Evolutionary conservation across 2,888 invertebrate species (phyloP).

Genomic region (Platycheirus albimanus): DNA sequence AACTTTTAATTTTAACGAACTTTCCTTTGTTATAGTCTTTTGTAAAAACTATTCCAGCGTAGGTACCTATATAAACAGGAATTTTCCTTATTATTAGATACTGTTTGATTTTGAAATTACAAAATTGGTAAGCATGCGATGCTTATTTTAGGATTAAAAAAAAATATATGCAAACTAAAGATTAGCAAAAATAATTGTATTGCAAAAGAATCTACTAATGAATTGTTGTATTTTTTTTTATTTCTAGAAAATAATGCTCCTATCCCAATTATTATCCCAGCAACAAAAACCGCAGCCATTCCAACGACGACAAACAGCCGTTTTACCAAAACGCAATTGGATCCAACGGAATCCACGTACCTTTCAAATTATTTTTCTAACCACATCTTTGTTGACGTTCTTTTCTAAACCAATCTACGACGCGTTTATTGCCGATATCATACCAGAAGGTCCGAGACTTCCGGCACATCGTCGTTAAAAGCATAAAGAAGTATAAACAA

Average conservation of each 20-base stretch:
- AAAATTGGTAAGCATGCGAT: no score
- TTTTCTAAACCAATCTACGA: conserved; percentile 90
- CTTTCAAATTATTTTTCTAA: conserved; percentile 84
- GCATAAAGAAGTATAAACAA: no score
- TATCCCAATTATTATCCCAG: conserved; percentile 45
- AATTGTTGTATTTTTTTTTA: not conserved
- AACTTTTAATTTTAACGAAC: no score
- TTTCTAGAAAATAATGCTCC: conserved; percentile 68
- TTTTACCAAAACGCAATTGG: conserved; percentile 84
- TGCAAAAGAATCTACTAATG: conserved; percentile 68
- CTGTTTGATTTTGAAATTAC: no score
- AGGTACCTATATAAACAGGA: no score
- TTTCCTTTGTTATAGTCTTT: no score
- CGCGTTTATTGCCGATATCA: conserved; percentile 83
- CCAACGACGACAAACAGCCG: conserved; percentile 79
- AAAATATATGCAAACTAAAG: no score
- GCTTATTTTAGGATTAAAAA: no score
- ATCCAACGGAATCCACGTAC: conserved; percentile 85
- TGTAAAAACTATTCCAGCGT: no score
- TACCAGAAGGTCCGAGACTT: conserved; percentile 78
- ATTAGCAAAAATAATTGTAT: no score
- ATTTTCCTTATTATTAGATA: no score
- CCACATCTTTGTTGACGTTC: conserved; percentile 84
- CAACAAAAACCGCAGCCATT: conserved; percentile 60
- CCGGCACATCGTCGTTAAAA: conserved; percentile 78